Percentiles rank a stretch among this genome's conserved stretches.
Evolutionary conservation across 2,113 vertebrate genomes (phyloP).

Genomic region (Pteronura brasiliensis): DNA sequence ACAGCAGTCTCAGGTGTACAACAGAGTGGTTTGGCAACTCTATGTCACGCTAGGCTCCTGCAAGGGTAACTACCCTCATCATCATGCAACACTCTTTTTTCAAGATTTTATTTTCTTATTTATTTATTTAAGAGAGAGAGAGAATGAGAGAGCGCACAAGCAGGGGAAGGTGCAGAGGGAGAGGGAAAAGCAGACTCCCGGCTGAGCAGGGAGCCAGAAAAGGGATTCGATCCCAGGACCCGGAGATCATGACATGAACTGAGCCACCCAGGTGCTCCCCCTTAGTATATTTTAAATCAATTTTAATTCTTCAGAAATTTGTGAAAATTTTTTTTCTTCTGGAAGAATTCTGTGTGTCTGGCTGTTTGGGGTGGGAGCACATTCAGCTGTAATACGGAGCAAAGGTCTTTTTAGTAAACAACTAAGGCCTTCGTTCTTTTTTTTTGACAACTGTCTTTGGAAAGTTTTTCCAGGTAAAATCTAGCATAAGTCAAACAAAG

Average conservation of each 20-base stretch:
- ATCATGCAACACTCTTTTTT: not conserved
- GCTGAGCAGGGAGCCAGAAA: too few relatives aligned
- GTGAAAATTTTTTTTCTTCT: not conserved
- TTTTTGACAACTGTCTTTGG: not conserved
- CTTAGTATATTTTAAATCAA: not conserved
- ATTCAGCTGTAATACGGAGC: not conserved
- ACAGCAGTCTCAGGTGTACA: not conserved
- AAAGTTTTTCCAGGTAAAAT: constrained; percentile 35
- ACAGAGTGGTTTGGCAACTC: not conserved
- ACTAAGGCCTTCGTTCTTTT: not conserved
- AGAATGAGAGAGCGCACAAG: too few relatives aligned
- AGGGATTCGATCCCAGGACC: too few relatives aligned
- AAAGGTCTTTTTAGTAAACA: not conserved
- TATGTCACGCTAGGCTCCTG: not conserved
- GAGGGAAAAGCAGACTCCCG: too few relatives aligned
- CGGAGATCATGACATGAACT: too few relatives aligned
- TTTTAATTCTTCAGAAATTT: constrained; percentile 4
- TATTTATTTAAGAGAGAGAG: too few relatives aligned
- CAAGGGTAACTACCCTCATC: not conserved
- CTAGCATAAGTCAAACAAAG: not conserved
- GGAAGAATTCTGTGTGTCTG: not conserved
- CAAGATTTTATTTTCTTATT: not conserved
- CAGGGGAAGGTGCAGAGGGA: too few relatives aligned
- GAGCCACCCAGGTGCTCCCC: not conserved
- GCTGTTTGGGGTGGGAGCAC: not conserved